Conservation (phyloP, 2,888 invertebrate species). For the Coelinius sp. region DNA sequence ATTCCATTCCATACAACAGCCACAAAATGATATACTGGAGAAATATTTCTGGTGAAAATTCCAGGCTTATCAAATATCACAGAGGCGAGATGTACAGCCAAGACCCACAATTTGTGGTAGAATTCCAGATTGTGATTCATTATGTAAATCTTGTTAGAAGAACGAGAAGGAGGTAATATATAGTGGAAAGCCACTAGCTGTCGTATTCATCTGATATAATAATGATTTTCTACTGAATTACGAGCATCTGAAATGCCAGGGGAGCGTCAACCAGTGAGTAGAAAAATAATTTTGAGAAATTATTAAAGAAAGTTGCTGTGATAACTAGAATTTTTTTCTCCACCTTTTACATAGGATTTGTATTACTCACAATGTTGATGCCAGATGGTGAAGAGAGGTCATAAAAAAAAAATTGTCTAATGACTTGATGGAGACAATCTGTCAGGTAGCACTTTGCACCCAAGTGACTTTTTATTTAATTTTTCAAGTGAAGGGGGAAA, state of each 20-base stretch:
- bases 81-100: neutral
- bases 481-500: neutral
- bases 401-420: neutral
- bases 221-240: neutral
- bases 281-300: neutral
- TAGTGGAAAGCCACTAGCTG: conserved; percentile 1
- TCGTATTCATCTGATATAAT: conserved; percentile 5
- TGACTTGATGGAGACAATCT: neutral
- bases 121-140: conserved; percentile 35
- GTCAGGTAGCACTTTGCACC: neutral
- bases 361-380: neutral
- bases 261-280: neutral
- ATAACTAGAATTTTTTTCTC: neutral
- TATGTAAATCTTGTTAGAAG: conserved; percentile 37
- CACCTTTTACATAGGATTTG: too few relatives aligned
- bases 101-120: conserved; percentile 1
- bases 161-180: neutral
- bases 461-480: conserved; percentile 20
- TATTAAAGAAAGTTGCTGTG: neutral
- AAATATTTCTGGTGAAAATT: neutral
- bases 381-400: neutral
- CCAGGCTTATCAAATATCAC: conserved; percentile 10
- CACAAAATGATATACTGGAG: neutral
- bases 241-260: neutral
- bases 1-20: neutral